Conservation (phyloP, 1,140 invertebrate genomes). For the Muscidifurax raptorellus region DNA sequence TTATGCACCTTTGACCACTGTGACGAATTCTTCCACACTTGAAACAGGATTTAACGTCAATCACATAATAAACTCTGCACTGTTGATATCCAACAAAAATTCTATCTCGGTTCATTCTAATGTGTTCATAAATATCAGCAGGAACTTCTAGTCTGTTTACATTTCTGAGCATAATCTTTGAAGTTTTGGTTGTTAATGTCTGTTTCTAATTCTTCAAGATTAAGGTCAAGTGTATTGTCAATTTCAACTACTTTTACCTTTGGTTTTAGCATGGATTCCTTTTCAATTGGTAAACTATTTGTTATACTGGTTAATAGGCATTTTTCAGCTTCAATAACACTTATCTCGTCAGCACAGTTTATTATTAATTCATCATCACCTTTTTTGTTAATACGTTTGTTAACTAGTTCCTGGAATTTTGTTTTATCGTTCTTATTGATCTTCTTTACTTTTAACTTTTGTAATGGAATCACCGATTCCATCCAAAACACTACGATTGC, state of each 20-base stretch:
- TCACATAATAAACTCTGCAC: background rate
- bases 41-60: background rate
- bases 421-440: background rate
- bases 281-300: background rate
- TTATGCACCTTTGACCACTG: background rate
- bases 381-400: background rate
- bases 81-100: background rate
- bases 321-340: background rate
- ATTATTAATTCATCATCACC: background rate
- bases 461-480: too few relatives aligned
- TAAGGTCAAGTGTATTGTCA: background rate
- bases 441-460: conserved; percentile 6
- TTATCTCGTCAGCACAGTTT: background rate
- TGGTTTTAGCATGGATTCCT: background rate
- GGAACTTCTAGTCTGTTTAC: background rate
- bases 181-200: background rate
- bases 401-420: background rate
- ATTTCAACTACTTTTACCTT: background rate
- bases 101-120: background rate
- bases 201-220: background rate
- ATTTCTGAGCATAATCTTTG: background rate
- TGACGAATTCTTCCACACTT: background rate
- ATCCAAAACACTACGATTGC: too few relatives aligned
- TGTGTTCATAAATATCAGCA: background rate
- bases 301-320: background rate